These are phyloP conservation scores for Aphis gossypii DNA, from an alignment of 1,140 invertebrate species.

Conservation along the genomic window DNA sequence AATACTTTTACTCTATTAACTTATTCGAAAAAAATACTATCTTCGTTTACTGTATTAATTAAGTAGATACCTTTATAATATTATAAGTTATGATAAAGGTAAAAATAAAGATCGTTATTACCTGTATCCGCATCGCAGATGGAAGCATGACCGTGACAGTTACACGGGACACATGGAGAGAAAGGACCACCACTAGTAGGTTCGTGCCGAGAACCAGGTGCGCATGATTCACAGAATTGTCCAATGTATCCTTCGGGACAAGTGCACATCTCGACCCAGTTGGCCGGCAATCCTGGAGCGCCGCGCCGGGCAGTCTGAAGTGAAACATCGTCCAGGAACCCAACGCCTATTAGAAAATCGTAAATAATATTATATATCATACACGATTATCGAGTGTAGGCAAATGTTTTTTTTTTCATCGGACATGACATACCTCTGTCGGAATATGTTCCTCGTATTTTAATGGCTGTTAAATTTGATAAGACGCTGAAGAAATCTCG, in stretches of 20 bases:
- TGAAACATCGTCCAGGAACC: slow-evolving; percentile 87
- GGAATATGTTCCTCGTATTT: slow-evolving; percentile 91
- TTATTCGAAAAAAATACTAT: no score
- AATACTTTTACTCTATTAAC: neutral
- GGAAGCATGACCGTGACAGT: slow-evolving; percentile 94
- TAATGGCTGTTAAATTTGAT: slow-evolving; percentile 91
- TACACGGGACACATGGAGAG: slow-evolving; percentile 91
- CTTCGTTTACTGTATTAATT: no score
- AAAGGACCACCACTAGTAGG: slow-evolving; percentile 90
- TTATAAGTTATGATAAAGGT: neutral
- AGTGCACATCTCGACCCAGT: slow-evolving; percentile 93
- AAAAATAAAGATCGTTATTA: slow-evolving; percentile 63
- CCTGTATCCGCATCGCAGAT: slow-evolving; percentile 95
- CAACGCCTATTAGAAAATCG: slow-evolving; percentile 70
- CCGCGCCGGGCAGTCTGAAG: slow-evolving; percentile 85
- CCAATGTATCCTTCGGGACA: slow-evolving; percentile 92
- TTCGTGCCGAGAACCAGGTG: slow-evolving; percentile 89
- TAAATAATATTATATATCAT: neutral
- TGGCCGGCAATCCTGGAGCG: slow-evolving; percentile 79
- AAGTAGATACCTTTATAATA: neutral
- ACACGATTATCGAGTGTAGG: neutral
- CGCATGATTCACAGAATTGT: slow-evolving; percentile 97
- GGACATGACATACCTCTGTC: slow-evolving; percentile 68
- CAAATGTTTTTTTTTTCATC: neutral
- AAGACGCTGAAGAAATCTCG: slow-evolving; percentile 90